These are phyloP conservation scores for Eristalis tenax DNA, from an alignment of 2,888 invertebrate species.

Conservation along the genomic window DNA sequence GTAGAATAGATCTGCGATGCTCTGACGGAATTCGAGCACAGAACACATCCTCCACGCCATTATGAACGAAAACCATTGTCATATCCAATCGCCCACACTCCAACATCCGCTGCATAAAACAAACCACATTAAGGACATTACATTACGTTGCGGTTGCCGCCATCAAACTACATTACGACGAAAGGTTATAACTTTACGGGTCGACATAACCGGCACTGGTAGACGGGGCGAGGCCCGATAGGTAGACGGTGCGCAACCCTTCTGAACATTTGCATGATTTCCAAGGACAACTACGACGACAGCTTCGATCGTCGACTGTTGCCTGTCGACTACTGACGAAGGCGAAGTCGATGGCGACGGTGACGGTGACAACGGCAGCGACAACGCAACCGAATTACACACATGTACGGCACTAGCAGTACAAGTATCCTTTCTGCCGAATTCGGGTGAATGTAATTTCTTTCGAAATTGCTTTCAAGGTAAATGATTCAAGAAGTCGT, in stretches of 20 bases:
- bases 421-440: constrained; percentile 66
- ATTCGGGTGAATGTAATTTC: constrained; percentile 71
- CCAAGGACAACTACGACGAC: constrained; percentile 52
- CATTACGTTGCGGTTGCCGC: constrained; percentile 68
- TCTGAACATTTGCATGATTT: constrained; percentile 64
- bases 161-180: constrained; percentile 70
- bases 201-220: constrained; percentile 40
- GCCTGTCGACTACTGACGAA: constrained; percentile 3
- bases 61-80: constrained; percentile 55
- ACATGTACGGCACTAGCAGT: constrained; percentile 34
- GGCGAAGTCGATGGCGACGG: neutral
- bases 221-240: constrained; percentile 48
- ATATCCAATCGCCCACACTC: constrained; percentile 54
- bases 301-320: constrained; percentile 17
- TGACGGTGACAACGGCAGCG: neutral
- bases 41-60: constrained; percentile 39
- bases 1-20: neutral
- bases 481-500: constrained; percentile 72
- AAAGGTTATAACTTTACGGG: constrained; percentile 68
- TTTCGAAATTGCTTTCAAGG: constrained; percentile 71
- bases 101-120: constrained; percentile 55
- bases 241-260: constrained; percentile 54
- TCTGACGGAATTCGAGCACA: neutral
- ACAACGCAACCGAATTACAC: constrained; percentile 58
- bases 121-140: constrained; percentile 69